Percentiles rank a stretch among this genome's conserved stretches.
These are phyloP conservation scores for Antheraea mylitta DNA, from an alignment of 1,140 invertebrate genomes.

Conservation along the genomic window DNA sequence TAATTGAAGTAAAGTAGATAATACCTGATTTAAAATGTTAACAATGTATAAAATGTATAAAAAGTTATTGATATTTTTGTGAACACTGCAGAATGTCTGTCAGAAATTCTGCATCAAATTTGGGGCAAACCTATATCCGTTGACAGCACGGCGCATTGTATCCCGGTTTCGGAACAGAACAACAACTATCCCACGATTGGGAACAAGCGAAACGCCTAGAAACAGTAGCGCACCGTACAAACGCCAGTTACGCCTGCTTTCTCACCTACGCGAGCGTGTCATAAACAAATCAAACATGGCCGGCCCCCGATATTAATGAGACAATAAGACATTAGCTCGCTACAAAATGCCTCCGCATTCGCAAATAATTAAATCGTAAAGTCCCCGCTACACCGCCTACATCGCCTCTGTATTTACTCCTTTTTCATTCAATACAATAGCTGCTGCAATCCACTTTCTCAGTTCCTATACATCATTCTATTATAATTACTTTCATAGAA, in stretches of 20 bases:
- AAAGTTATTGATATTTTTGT: too few relatives aligned
- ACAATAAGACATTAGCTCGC: constrained; percentile 77
- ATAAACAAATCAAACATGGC: constrained; percentile 78
- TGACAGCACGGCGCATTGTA: constrained; percentile 29
- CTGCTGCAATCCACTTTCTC: constrained; percentile 61
- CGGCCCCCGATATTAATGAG: constrained; percentile 74
- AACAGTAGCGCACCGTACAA: constrained; percentile 33
- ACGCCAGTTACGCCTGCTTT: constrained; percentile 32
- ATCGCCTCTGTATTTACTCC: constrained; percentile 74
- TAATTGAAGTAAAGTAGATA: too few relatives aligned
- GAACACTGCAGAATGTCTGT: not conserved
- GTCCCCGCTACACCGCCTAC: constrained; percentile 74
- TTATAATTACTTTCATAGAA: constrained; percentile 13
- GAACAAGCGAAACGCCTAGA: constrained; percentile 19
- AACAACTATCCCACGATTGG: constrained; percentile 23
- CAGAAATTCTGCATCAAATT: not conserved
- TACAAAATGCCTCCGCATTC: constrained; percentile 78
- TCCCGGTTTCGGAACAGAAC: constrained; percentile 34
- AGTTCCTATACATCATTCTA: constrained; percentile 47
- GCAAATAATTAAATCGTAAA: constrained; percentile 79
- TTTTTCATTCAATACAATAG: constrained; percentile 79
- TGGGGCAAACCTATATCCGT: not conserved
- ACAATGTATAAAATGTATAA: too few relatives aligned
- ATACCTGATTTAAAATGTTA: too few relatives aligned
- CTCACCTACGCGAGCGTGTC: constrained; percentile 61